Base-by-base conservation (phyloP, 2,113 vertebrate species). In the Chaetorhynchus papuensis region DNA sequence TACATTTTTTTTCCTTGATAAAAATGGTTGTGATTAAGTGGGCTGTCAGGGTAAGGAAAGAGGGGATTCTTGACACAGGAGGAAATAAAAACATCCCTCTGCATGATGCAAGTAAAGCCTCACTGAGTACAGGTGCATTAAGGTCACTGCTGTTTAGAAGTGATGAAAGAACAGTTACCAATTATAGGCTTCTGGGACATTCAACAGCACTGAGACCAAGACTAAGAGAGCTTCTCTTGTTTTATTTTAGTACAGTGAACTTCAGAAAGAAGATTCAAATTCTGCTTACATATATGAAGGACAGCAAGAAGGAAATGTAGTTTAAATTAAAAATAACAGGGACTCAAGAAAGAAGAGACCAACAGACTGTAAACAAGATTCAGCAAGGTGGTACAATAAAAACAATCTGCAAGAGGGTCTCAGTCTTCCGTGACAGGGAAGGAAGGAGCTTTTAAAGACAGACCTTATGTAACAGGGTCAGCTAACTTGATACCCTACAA, bases 21-120 rank as follows among this genome's bases (percentile, higher is more conserved):
- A 71, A 77, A 54, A 65, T 4, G 2, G 10, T 39, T 14, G 7
- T 22, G 70, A 41, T 77, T 21, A 59, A 23, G 27, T 21, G 13
- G 2, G 5, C 2, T 47, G 66, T 10, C 9, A 44, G 10, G 7
- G 15, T 20, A 74, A 82, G 19, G 8, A 52, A 68, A 49, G 9
- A 9, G 8, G 71, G 7, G 10, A 56, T 53, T 79, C 37, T 52
- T 3, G 0, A 65, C 9, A 42, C 3, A 64, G 15, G 45, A 0
- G 42, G 39, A 66, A 87, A 6, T 18, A 35, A 45, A 49, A 61
- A 9, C 8, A 63, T 11, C 14, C 19, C 19, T 66, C 39, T 27
- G 21, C 9, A 69, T 9, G 8, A 30, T 28, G 9, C 9, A 49
- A 54, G 23, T 17, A 41, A 79, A 82, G 44, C 19, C 15, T 42